A percentile compares a stretch with the other conserved stretches of the same genome.
phyloP scores from a whole-genome alignment of 2,113 vertebrate species.

The Motacilla alba region DNA sequence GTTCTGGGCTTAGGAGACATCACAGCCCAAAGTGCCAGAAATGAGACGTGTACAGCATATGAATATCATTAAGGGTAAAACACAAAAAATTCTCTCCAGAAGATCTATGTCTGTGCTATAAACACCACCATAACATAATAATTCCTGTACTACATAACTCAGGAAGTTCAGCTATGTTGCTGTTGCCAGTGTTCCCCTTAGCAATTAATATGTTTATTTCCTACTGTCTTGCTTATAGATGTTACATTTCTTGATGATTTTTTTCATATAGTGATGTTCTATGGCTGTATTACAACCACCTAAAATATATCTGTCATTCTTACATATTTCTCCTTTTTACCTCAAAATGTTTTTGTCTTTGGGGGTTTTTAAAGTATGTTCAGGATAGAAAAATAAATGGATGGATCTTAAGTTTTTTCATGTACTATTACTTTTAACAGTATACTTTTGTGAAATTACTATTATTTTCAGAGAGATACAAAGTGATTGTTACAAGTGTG shows the following conservation, averaged over 20 bases:
- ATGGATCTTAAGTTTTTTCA: not conserved
- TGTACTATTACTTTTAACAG: not conserved
- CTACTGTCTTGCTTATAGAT: not conserved
- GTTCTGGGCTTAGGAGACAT: not conserved
- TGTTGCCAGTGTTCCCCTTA: not conserved
- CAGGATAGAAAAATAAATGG: not conserved
- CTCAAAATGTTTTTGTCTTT: not conserved
- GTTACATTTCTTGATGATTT: not conserved
- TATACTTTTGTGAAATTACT: not conserved
- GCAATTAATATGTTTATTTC: not conserved
- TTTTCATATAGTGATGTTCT: not conserved
- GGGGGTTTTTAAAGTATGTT: fast-evolving
- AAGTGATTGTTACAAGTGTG: not conserved
- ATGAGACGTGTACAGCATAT: not conserved
- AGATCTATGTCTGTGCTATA: not conserved
- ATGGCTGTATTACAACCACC: not conserved
- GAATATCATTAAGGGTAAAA: not conserved
- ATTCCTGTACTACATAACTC: not conserved
- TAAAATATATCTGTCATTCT: not conserved
- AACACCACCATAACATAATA: not conserved
- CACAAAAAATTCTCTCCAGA: not conserved
- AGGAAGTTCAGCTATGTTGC: not conserved
- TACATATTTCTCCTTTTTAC: not conserved
- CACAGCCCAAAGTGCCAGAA: not conserved
- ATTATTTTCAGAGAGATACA: not conserved